Base-by-base conservation (phyloP, 2,888 invertebrate species). In the Nomada lathburiana region DNA sequence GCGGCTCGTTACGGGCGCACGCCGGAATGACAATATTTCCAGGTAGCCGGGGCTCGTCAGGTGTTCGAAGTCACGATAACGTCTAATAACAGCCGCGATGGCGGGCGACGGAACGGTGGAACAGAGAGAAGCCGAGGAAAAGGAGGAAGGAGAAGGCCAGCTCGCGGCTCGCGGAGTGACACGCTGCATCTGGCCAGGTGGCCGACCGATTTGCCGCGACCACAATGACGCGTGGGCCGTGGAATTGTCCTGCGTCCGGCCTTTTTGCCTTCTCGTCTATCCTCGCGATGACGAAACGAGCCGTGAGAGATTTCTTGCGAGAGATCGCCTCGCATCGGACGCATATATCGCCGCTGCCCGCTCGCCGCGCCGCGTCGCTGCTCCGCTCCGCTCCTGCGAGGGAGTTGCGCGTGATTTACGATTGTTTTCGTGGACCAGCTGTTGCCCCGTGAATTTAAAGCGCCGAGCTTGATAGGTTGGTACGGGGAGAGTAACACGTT, bases 181-280 rank as follows among this genome's bases (percentile, higher is more conserved):
- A 71, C 59, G 78, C 70, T 64, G 82, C 69, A 74, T 80, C 86
- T 82, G 86, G 77, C 92, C 92, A 92, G 92, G 90, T 92, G 92
- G 91, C 88, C 91, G 89, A 89, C 88, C 90, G 90, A 92, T 91
- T 92, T 89, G 87, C 90, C 82, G 87, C 86, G 89, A 87, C 86
- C 90, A 91, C 91, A 91, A 91, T 91, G 87, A 85, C 88, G 90
- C 90, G 91, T 91, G 89, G 91, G 90, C 86, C 77, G 82, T 55
- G 65, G 80, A 87, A 88, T 88, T 88, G 85, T 88, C 85, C 82
- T 71, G 80, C 82, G 83, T 77, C 71, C 80, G 63, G 82, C 79
- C 82, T 82, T 76, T 70, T 74, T 67, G 29, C 76, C 80, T 62
- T 67, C 83, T 65, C 69, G 29, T 70, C 69, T 78, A 69, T 71